A percentile compares a stretch with the other conserved stretches of the same genome.
Evolutionary conservation across 2,888 invertebrate species (phyloP).

Genomic region (Xestia ashworthii): DNA sequence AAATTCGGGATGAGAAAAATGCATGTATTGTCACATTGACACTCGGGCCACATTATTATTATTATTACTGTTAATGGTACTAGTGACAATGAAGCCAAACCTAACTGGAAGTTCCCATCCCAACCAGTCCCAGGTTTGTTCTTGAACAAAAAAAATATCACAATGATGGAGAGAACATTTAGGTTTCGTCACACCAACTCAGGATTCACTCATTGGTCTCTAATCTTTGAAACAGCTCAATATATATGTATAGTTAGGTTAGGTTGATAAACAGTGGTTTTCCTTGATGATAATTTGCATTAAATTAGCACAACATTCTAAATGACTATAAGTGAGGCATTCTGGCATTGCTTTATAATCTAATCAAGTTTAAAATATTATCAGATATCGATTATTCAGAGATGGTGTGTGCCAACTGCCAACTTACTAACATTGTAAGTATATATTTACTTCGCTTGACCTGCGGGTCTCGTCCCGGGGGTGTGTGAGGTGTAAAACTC

Average conservation of each 20-base stretch:
- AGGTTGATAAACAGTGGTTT: background rate
- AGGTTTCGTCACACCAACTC: too few species aligned
- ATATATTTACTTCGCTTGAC: background rate
- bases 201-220: background rate
- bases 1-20: too few species aligned
- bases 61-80: too few species aligned
- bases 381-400: background rate
- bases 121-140: too few species aligned
- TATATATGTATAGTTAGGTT: background rate
- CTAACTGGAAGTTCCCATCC: too few species aligned
- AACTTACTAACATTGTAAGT: background rate
- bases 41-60: too few species aligned
- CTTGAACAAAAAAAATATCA: too few species aligned
- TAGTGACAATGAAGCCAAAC: too few species aligned
- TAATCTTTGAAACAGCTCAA: background rate
- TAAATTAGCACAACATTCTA: constrained; percentile 1
- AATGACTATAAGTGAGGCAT: background rate
- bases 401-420: background rate
- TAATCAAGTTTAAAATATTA: constrained; percentile 8
- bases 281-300: constrained; percentile 9
- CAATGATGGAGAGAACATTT: too few species aligned
- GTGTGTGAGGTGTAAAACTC: too few species aligned
- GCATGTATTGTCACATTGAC: too few species aligned
- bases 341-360: constrained; percentile 3
- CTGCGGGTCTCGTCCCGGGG: too few species aligned